Conservation (phyloP, 2,113 vertebrate genomes). For the Pipra filicauda region DNA sequence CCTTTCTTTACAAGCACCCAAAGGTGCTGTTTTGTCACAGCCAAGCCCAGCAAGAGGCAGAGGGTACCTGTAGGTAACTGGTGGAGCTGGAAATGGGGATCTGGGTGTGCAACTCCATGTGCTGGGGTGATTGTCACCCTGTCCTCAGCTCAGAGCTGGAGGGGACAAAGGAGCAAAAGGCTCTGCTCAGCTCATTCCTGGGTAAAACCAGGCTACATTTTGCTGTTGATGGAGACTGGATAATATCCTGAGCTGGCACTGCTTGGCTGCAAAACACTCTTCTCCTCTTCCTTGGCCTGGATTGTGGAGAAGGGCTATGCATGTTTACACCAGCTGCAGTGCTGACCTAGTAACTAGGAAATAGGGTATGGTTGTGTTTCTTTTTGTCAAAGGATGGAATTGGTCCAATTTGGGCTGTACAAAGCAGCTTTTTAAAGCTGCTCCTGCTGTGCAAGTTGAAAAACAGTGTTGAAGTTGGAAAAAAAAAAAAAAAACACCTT, state of each 20-base stretch:
- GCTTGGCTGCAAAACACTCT: neutral
- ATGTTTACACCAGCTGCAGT: neutral
- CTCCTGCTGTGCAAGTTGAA: neutral
- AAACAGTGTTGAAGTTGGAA: neutral
- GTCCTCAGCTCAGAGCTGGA: neutral
- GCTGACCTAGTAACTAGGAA: neutral
- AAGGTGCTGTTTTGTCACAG: neutral
- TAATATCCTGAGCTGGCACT: neutral
- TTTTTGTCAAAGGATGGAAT: neutral
- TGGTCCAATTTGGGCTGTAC: neutral
- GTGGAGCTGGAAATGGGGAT: neutral
- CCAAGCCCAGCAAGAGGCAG: neutral
- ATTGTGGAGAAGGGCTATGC: neutral
- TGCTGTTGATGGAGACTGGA: neutral
- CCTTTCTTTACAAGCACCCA: neutral
- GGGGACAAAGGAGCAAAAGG: neutral
- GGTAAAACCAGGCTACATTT: neutral
- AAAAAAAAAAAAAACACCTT: neutral
- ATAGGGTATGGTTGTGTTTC: neutral
- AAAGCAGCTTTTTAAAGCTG: conserved; percentile 2
- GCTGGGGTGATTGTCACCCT: fast-evolving
- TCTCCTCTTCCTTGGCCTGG: neutral
- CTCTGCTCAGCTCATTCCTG: neutral
- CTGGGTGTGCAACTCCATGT: neutral
- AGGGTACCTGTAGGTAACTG: neutral